Base-by-base conservation (phyloP, 2,888 invertebrate species). In the Danaus chrysippus region DNA sequence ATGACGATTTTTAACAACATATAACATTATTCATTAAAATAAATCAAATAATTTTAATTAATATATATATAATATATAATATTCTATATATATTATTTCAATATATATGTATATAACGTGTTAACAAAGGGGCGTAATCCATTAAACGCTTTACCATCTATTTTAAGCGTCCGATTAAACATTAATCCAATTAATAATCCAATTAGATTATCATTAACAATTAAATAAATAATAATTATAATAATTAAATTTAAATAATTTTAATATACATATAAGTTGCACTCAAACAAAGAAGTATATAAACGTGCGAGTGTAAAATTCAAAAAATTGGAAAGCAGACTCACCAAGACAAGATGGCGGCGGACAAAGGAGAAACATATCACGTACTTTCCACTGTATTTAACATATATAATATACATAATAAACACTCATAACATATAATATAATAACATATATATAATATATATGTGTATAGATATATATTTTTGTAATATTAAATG, bases 311-410 rank as follows among this genome's bases (percentile, higher is more conserved):
- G 70, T 64, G 66, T 65, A 63, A 70, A 71, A 70, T 67, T 71
- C 70, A 71, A 73, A 73, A 71, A 79, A 77, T 76, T 76, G 77
- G 76, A 84, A 83, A 83, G 79, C 76, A 67, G 68, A 81, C 82
- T 80, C 73, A 83, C 83, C 80, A 63, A 61, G 68, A 75, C 79
- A 82, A 83, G 57, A 83, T 84, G 83, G 83, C 83, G 71, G 70
- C 69, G 69, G 68, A 79, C 77, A 82, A 82, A 82, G 80, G 71
- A 54, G 56, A 59, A 53, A 23, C 54, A 17, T 19, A 57, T 49
- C 55, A 56, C 56, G 42, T 58, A 58, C 56, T 56, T 44, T 44
- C 11, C 64, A 58, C 64, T 8, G 23, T 5, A 34, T 34, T 8
- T 8, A 5, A 34, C 6, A 23, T 23, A 34, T 8, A 34, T 34